Evolutionary conservation across 2,888 invertebrate genomes (phyloP).

Genomic region (Carcina quercana): DNA sequence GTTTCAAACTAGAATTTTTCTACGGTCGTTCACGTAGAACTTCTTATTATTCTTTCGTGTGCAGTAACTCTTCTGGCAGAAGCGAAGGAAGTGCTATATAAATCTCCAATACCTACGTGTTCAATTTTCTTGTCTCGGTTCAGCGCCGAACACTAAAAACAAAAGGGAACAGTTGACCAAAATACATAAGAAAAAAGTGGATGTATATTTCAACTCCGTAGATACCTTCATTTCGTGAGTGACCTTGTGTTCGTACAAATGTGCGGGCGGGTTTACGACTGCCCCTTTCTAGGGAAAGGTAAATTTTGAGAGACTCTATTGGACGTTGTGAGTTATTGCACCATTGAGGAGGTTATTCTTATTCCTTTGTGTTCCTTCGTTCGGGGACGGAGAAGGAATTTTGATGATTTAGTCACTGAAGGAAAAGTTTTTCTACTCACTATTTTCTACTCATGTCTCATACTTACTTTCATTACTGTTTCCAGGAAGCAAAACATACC

Average conservation of each 20-base stretch:
- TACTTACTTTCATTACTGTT: no score
- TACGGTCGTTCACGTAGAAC: no score
- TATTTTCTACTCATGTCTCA: no score
- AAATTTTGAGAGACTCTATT: constrained; percentile 47
- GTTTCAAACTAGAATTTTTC: no score
- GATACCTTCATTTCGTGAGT: constrained; percentile 35
- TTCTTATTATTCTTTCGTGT: no score
- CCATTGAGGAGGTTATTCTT: constrained; percentile 33
- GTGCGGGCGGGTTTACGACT: constrained; percentile 49
- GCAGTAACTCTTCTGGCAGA: no score
- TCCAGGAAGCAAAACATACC: no score
- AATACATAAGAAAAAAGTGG: constrained; percentile 16
- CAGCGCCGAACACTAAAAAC: constrained; percentile 4
- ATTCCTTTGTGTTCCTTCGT: constrained; percentile 7
- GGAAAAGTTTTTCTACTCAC: no score
- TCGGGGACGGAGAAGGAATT: constrained; percentile 2
- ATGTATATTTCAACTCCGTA: constrained; percentile 51
- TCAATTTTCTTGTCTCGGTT: neutral
- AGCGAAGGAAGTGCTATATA: no score
- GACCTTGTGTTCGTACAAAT: constrained; percentile 48
- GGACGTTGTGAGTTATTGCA: constrained; percentile 49
- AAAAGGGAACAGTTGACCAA: constrained; percentile 6
- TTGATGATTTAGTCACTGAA: no score
- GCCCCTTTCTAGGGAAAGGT: constrained; percentile 42
- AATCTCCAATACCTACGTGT: constrained; percentile 1